Evolutionary conservation across 1,140 invertebrate species (phyloP).

Genomic region (Drosophila navojoa): DNA sequence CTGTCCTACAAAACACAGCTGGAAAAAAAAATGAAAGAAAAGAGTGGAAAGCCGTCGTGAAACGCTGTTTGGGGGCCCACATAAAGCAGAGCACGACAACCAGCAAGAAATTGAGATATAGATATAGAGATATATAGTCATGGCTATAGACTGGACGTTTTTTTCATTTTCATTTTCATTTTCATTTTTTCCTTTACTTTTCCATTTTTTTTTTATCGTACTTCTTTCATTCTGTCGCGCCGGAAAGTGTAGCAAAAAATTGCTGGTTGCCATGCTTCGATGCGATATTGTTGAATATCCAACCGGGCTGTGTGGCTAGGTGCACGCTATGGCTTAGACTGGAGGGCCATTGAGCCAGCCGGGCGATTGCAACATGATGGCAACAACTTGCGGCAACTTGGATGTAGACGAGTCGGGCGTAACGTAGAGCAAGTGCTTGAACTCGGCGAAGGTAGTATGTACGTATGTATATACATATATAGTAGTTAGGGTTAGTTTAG

Average conservation of each 20-base stretch:
- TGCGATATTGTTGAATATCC: constrained; percentile 39
- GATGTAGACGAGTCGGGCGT: background rate
- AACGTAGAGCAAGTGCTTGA: background rate
- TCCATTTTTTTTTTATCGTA: background rate
- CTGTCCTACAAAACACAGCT: constrained; percentile 37
- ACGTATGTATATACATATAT: no score
- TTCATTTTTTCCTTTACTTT: background rate
- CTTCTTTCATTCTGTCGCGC: constrained; percentile 13
- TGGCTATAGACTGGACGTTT: constrained; percentile 22
- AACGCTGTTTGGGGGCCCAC: constrained; percentile 28
- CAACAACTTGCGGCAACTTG: constrained; percentile 16
- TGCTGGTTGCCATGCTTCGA: constrained; percentile 20
- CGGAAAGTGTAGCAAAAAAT: constrained; percentile 20
- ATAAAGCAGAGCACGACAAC: constrained; percentile 47
- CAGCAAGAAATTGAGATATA: constrained; percentile 58
- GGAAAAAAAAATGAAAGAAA: constrained; percentile 26
- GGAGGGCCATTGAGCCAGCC: constrained; percentile 22
- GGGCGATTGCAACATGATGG: constrained; percentile 32
- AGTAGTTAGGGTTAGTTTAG: no score
- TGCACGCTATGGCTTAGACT: constrained; percentile 37
- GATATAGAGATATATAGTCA: constrained; percentile 25
- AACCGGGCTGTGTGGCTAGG: constrained; percentile 5
- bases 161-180: constrained; percentile 2
- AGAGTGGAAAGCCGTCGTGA: constrained; percentile 19
- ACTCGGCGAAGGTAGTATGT: no score